Conservation (phyloP, 92 coral and sea anemone genomes). For the Desmophyllum pertusum region DNA sequence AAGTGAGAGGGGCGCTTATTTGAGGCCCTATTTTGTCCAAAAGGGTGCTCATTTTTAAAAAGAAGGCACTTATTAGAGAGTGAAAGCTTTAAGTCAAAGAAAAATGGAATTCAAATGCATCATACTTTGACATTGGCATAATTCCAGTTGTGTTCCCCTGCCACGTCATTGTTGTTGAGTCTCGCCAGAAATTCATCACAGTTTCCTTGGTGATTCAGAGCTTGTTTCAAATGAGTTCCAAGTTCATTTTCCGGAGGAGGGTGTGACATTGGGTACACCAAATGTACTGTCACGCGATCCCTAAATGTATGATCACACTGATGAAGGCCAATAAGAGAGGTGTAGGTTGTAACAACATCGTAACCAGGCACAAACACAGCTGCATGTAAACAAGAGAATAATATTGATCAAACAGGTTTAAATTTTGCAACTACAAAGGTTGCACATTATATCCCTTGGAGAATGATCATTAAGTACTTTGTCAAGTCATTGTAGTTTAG, state of each 20-base stretch:
- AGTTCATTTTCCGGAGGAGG: slow-evolving; percentile 65
- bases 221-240: slow-evolving; percentile 51
- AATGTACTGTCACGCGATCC: slow-evolving; percentile 70
- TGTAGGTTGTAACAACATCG: slow-evolving; percentile 55
- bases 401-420: background rate
- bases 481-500: too few species aligned
- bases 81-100: too few species aligned
- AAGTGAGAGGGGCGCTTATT: too few species aligned
- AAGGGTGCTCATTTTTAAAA: too few species aligned
- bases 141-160: slow-evolving; percentile 43
- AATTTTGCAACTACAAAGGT: background rate
- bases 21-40: too few species aligned
- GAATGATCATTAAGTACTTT: too few species aligned
- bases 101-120: background rate
- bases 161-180: slow-evolving; percentile 29
- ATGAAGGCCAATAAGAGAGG: slow-evolving; percentile 74
- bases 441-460: too few species aligned
- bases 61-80: too few species aligned
- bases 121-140: slow-evolving; percentile 76
- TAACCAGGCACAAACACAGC: slow-evolving; percentile 92
- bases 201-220: slow-evolving; percentile 44
- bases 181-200: slow-evolving; percentile 67
- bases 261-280: slow-evolving; percentile 82
- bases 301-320: slow-evolving; percentile 63
- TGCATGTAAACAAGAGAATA: slow-evolving; percentile 22